phyloP scores from a whole-genome alignment of 2,888 invertebrate genomes.

The Pammene fasciana region DNA sequence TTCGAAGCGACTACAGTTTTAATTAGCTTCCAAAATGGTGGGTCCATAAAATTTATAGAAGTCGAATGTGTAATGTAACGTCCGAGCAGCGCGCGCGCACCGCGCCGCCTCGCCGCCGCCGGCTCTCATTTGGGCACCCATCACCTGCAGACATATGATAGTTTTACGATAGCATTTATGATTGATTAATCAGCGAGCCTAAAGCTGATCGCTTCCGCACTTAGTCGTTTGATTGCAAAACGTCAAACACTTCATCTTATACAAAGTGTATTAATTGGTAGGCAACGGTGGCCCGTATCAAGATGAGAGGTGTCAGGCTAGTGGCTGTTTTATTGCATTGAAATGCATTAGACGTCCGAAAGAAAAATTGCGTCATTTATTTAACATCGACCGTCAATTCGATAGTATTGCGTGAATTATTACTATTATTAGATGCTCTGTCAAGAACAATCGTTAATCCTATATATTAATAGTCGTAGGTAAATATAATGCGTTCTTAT shows the following conservation, averaged over 20 bases:
- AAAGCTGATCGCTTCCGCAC: constrained; percentile 72
- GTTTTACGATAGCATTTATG: constrained; percentile 71
- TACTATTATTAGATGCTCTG: constrained; percentile 21
- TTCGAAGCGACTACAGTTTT: constrained; percentile 74
- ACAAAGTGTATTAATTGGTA: constrained; percentile 45
- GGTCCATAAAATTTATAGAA: constrained; percentile 78
- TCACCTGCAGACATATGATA: constrained; percentile 45
- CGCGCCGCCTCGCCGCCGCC: constrained; percentile 54
- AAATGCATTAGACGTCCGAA: constrained; percentile 33
- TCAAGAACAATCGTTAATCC: constrained; percentile 22
- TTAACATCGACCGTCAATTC: constrained; percentile 25
- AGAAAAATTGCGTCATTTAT: constrained; percentile 38
- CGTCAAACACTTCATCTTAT: constrained; percentile 45
- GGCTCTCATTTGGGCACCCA: constrained; percentile 63
- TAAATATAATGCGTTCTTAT: background rate
- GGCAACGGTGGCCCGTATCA: constrained; percentile 32
- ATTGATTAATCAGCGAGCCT: constrained; percentile 72
- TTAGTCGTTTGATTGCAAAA: constrained; percentile 68
- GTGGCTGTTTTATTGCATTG: constrained; percentile 34
- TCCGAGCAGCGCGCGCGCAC: constrained; percentile 51
- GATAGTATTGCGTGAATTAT: constrained; percentile 6
- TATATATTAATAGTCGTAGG: background rate
- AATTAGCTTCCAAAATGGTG: constrained; percentile 79
- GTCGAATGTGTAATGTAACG: constrained; percentile 64
- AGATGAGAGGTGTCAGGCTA: constrained; percentile 22